Evolutionary conservation across 2,113 vertebrate species (phyloP), one percentile per base, ranked within the genome.

Genomic region (Plestiodon gilberti): DNA sequence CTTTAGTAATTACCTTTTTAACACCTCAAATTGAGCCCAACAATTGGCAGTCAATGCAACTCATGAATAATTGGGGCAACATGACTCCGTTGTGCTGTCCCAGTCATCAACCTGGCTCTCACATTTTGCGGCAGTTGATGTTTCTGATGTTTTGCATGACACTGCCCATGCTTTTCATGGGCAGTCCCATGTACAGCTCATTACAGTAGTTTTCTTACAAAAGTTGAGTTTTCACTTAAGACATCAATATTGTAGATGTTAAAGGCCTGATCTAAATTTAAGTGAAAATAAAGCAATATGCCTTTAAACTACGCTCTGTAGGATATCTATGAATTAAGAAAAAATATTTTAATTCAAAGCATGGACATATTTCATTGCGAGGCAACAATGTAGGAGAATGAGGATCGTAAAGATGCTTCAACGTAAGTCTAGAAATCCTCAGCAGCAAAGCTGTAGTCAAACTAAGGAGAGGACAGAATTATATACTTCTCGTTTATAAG

Each of bases 301-400:
- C 55, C 43, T 79, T 62, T 71, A 48, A 8, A 79, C 14, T 17
- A 48, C 14, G 3, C 28, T 70, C 75, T 75, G 83, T 17, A 69
- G 71, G 85, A 35, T 15, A 35, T 64, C 48, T n/a, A 48, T 20
- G 30, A 78, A 48, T 40, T 73, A 6, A 59, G 78, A 2, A 8
- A 11, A 35, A 1, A 20, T 84, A 86, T 86, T 73, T 61, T 85
- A 80, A 70, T 33, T 52, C 55, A 85, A 67, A 70, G 83, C 76
- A 18, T 78, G 30, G 69, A 81, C 38, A 0, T 89, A 57, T 61
- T 91, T 81, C 65, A 78, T n/a, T 38, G 65, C 3, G 43, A 11
- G n/a, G 48, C 84, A 78, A 4, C 77, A 40, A 2, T 79, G 77
- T 71, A 4, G 33, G 17, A 82, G 25, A 85, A 23, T 62, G 20